These are phyloP conservation scores for Bradypodion pumilum DNA, from an alignment of 2,797 vertebrate genomes.

Conservation along the genomic window DNA sequence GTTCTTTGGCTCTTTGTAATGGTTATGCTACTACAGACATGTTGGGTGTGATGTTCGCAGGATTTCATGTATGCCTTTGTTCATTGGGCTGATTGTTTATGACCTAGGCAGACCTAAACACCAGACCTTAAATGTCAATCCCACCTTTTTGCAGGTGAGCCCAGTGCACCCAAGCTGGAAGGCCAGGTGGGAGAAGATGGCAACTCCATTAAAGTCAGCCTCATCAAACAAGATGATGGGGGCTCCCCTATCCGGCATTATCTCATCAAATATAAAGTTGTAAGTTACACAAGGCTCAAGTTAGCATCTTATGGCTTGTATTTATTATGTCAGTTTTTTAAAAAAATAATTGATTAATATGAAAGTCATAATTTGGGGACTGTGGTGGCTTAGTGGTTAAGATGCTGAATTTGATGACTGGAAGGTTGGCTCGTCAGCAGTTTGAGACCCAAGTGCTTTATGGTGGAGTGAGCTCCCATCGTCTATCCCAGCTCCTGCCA, in stretches of 20 bases:
- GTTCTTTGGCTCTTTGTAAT: background rate
- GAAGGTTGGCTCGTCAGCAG: too few species aligned
- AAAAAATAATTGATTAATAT: background rate
- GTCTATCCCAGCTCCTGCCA: too few species aligned
- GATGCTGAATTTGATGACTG: too few species aligned
- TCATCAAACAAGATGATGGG: slow-evolving; percentile 96
- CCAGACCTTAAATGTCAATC: slow-evolving; percentile 19
- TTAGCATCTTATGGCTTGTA: background rate
- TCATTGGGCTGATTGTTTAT: background rate
- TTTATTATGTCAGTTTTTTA: background rate
- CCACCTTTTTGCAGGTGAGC: slow-evolving; percentile 85
- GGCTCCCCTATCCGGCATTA: slow-evolving; percentile 95
- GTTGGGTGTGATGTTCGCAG: background rate
- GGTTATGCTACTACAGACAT: too few species aligned
- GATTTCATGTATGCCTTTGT: background rate
- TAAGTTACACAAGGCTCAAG: slow-evolving; percentile 75
- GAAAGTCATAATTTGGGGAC: too few species aligned
- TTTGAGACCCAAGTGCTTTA: too few species aligned
- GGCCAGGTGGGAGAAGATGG: slow-evolving; percentile 87
- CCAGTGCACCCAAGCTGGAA: slow-evolving; percentile 91
- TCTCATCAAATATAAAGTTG: slow-evolving; percentile 90
- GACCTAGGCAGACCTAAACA: background rate
- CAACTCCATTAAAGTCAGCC: slow-evolving; percentile 88
- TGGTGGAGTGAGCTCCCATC: too few species aligned
- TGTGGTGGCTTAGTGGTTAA: too few species aligned